Percentiles rank a stretch among this genome's conserved stretches.
phyloP scores from a whole-genome alignment of 2,797 vertebrate species.

The Eulemur mongoz region DNA sequence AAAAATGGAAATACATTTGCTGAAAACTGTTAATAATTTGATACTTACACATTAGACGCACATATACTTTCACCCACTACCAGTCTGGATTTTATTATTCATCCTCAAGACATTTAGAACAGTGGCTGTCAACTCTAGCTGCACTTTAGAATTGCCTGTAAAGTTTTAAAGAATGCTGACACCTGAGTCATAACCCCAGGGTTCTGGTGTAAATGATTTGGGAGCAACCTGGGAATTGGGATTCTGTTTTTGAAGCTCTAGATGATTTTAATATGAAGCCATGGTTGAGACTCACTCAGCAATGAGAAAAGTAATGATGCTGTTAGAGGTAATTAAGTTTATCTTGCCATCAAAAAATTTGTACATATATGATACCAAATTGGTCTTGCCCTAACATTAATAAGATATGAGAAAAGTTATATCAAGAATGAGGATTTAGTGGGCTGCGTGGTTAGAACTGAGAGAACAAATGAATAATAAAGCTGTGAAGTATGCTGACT shows the following conservation, averaged over 20 bases:
- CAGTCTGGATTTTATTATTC: slow-evolving; percentile 6
- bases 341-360: neutral
- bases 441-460: neutral
- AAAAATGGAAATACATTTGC: slow-evolving; percentile 31
- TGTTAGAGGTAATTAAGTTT: slow-evolving; percentile 5
- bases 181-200: neutral
- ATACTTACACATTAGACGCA: neutral
- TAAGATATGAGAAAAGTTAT: neutral
- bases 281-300: neutral
- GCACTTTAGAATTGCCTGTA: neutral
- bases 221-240: neutral
- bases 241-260: neutral
- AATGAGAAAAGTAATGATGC: neutral
- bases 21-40: slow-evolving; percentile 48
- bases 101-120: neutral
- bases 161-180: neutral
- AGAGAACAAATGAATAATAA: neutral
- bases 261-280: neutral
- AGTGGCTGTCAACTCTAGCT: neutral
- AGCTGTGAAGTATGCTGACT: neutral
- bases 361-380: neutral
- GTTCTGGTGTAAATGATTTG: neutral
- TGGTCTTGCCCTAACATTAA: neutral
- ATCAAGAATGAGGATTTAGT: neutral
- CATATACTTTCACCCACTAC: neutral